These are phyloP conservation scores for Laticauda laticaudata DNA, from an alignment of 2,113 vertebrate species.

Conservation along the genomic window DNA sequence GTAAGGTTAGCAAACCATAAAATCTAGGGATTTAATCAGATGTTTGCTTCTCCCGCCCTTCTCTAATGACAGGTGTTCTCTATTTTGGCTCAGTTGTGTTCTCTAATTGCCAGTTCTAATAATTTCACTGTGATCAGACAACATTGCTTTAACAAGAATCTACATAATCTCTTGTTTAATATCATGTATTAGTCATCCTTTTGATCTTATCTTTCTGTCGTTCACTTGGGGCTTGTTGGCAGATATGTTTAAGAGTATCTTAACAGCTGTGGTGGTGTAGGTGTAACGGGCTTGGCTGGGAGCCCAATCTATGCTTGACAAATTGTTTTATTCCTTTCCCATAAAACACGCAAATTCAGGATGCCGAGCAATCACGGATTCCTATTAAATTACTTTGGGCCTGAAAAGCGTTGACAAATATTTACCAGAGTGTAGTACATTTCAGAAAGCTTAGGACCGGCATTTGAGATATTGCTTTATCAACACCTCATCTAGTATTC, in stretches of 20 bases:
- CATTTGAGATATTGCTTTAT: background rate
- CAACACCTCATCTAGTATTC: background rate
- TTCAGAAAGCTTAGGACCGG: background rate
- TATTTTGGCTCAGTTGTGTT: conserved; percentile 5
- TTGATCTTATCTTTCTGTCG: conserved; percentile 62
- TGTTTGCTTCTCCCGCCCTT: conserved; percentile 9
- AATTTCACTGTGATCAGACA: conserved; percentile 48
- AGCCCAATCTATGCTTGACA: conserved; percentile 48
- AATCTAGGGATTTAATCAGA: conserved; percentile 33
- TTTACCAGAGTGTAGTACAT: background rate
- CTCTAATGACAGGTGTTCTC: conserved; percentile 32
- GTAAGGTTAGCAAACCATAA: conserved; percentile 23
- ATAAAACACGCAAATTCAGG: conserved; percentile 27
- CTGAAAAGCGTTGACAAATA: background rate
- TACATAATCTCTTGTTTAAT: conserved; percentile 62
- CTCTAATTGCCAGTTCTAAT: conserved; percentile 53
- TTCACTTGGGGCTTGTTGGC: conserved; percentile 56
- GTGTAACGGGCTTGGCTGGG: conserved; percentile 50
- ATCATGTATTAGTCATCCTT: conserved; percentile 59
- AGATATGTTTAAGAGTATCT: conserved; percentile 34
- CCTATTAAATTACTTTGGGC: conserved; percentile 15
- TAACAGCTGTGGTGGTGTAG: conserved; percentile 51
- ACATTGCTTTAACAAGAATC: conserved; percentile 52
- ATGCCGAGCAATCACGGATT: conserved; percentile 10
- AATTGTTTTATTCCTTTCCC: conserved; percentile 24